These are phyloP conservation scores for Hypomecis punctinalis DNA, from an alignment of 2,888 invertebrate genomes.

Conservation along the genomic window DNA sequence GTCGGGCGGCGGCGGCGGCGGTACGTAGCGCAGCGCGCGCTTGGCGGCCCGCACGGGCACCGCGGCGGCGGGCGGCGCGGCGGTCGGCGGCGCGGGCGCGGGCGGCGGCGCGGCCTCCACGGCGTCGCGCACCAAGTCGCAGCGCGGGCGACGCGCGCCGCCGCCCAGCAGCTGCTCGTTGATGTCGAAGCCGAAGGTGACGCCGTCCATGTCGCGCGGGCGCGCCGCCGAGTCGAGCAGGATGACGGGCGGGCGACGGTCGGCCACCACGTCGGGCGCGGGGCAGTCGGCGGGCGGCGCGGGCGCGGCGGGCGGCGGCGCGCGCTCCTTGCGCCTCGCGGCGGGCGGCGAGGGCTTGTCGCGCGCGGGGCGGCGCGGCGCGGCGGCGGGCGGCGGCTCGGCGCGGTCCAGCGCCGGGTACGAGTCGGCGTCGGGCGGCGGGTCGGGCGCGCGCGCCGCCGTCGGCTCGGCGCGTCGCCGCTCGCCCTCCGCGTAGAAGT, in stretches of 20 bases:
- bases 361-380: conserved; percentile 25
- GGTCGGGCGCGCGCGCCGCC: conserved; percentile 61
- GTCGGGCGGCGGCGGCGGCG: conserved; percentile 55
- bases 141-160: conserved; percentile 58
- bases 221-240: conserved; percentile 87
- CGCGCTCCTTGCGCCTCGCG: conserved; percentile 42
- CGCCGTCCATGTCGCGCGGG: conserved; percentile 85
- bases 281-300: conserved; percentile 68
- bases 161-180: conserved; percentile 89
- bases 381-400: conserved; percentile 1
- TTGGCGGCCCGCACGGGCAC: conserved; percentile 38
- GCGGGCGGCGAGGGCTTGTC: conserved; percentile 38
- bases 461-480: conserved; percentile 31
- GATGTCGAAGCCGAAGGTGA: conserved; percentile 93
- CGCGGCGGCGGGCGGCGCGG: conserved; percentile 53
- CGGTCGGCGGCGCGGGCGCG: conserved; percentile 37
- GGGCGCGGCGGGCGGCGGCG: conserved; percentile 44
- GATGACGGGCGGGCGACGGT: conserved; percentile 89
- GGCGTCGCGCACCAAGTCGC: conserved; percentile 63
- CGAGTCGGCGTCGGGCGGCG: conserved; percentile 27
- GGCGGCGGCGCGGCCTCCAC: conserved; percentile 46
- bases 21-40: conserved; percentile 63
- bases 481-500: conserved; percentile 75
- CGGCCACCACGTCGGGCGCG: conserved; percentile 76
- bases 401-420: conserved; percentile 41